Base-by-base conservation (phyloP, 2,113 vertebrate species). In the Axis porcinus region DNA sequence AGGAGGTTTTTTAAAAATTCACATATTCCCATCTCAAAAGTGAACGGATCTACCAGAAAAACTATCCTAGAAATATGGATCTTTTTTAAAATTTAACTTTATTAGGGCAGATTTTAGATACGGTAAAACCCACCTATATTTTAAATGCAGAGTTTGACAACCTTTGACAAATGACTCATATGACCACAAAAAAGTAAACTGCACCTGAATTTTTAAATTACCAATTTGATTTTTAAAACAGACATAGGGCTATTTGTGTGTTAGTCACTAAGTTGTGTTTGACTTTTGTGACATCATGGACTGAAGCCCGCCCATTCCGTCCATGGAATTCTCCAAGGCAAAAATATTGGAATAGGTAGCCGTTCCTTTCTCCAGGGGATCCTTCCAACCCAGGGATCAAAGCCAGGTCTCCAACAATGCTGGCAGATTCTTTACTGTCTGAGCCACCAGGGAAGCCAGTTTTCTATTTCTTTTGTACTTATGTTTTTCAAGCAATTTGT, bases 191-290 rank as follows among this genome's bases (percentile, higher is more conserved):
- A 45, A 64, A 82, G 55, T 25, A 12, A 30, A 57, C 6, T 52
- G 33, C 33, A 43, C 25, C 40, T 54, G 40, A 43, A 94, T 33
- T 83, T 89, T 70, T 70, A 70, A 57, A 82, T 58, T 57, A 88
- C n/a, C 60, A 58, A 89, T 83, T 81, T 67, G 74, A 94, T 88
- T 64, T 94, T 89, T 89, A 40, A 94, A 89, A 58, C 17, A 89
- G 5, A 43, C 57, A 89, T 30, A 36, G 30, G 50, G 58, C 40
- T 82, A 57, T 58, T 47, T 94, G 33, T 76, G 36, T 74, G 36
- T 76, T 7, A 76, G 36, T 76, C 36, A 43, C 36, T 27, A 40
- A 76, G 36, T 14, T 43, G 36, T 76, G 36, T 14, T 43, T 76
- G 36, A 76, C 21, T 76, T 76, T 76, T 14, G 23, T 6, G 25